Conservation (phyloP, 2,113 vertebrate species). For the Mormoops blainvillei region DNA sequence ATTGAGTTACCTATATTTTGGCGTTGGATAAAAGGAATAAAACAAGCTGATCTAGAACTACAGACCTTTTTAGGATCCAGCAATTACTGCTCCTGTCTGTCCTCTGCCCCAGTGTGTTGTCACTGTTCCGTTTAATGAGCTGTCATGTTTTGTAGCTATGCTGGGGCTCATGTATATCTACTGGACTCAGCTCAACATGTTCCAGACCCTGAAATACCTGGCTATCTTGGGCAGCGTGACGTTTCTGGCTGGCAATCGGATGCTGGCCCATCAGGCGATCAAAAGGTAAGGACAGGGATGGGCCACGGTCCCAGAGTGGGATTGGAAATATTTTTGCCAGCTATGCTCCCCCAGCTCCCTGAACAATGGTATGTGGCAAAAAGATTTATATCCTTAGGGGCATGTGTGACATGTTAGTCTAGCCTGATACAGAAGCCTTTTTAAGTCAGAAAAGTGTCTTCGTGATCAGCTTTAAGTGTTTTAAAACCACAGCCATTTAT, state of each 20-base stretch:
- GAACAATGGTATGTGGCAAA: neutral
- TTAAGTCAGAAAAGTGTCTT: neutral
- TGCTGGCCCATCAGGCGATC: slow-evolving; percentile 98
- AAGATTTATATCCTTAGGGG: neutral
- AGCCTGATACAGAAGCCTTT: neutral
- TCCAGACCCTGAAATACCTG: slow-evolving; percentile 98
- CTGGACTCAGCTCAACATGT: slow-evolving; percentile 99
- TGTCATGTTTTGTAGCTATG: slow-evolving; percentile 83
- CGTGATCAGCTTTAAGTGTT: neutral
- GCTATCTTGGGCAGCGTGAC: slow-evolving; percentile 93
- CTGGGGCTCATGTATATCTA: slow-evolving; percentile 98
- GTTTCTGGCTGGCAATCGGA: slow-evolving; percentile 97
- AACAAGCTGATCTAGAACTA: neutral
- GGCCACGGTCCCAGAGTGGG: neutral
- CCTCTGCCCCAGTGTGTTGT: neutral
- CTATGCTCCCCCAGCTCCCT: neutral
- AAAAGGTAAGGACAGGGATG: slow-evolving; percentile 85
- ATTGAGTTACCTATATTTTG: neutral
- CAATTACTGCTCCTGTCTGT: neutral
- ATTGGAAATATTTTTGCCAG: neutral
- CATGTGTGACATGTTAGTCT: neutral
- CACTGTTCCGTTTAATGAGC: neutral
- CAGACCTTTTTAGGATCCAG: neutral
- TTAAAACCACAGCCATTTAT: neutral
- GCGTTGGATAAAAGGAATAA: neutral